Conservation (phyloP, 2,113 vertebrate species). For the Bubo scandiacus region DNA sequence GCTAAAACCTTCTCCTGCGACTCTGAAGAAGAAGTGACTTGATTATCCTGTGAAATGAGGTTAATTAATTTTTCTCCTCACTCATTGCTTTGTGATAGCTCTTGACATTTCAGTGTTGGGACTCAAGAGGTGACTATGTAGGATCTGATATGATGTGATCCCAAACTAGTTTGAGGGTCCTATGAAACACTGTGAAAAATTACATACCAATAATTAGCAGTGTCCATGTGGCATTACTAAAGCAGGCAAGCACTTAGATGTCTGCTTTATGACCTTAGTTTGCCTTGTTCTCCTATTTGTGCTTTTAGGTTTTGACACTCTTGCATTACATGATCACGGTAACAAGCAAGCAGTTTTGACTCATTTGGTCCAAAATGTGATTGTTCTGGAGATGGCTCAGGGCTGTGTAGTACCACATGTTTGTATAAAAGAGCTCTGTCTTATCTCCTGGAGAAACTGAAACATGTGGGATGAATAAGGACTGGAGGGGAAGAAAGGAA, state of each 20-base stretch:
- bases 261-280: not conserved
- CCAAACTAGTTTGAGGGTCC: not conserved
- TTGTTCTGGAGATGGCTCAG: not conserved
- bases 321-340: not conserved
- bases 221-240: not conserved
- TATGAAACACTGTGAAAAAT: not conserved
- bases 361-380: not conserved
- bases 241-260: not conserved
- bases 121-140: not conserved
- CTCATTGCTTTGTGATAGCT: not conserved
- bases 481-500: not conserved
- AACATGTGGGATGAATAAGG: not conserved
- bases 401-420: not conserved
- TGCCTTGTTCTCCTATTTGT: not conserved
- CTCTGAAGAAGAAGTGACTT: not conserved
- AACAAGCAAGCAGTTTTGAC: not conserved
- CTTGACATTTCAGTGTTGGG: not conserved
- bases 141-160: not conserved
- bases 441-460: not conserved
- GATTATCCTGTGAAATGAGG: not conserved
- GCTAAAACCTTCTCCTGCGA: not conserved
- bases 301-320: not conserved
- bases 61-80: not conserved
- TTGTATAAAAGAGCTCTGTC: not conserved
- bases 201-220: not conserved